Conservation (phyloP, 2,797 vertebrate genomes). For the Phataginus tricuspis region DNA sequence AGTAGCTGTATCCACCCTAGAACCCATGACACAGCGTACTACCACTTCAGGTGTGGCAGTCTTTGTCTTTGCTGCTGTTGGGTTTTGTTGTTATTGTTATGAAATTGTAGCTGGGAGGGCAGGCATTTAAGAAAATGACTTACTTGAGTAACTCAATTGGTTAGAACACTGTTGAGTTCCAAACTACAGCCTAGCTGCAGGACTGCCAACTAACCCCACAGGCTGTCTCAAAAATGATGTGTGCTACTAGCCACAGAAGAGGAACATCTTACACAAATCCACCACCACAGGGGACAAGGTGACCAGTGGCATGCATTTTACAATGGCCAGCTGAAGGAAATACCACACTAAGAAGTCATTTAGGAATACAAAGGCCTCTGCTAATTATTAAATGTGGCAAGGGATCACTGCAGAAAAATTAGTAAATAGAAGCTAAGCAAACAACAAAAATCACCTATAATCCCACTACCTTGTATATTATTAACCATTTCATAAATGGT, state of each 20-base stretch:
- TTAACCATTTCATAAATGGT: not conserved
- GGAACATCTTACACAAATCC: not conserved
- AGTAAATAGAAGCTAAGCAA: not conserved
- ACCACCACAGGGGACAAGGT: not conserved
- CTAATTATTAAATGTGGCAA: not conserved
- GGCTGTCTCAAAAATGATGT: not conserved
- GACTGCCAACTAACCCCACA: not conserved
- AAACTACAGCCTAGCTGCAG: not conserved
- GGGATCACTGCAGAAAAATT: not conserved
- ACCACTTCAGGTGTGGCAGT: not conserved
- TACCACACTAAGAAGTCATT: not conserved
- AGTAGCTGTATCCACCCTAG: not conserved
- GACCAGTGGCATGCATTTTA: not conserved
- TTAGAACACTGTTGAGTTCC: constrained; percentile 9
- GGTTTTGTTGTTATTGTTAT: not conserved
- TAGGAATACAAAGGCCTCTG: not conserved
- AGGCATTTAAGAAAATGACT: constrained; percentile 13
- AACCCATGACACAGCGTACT: not conserved
- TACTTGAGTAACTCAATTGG: not conserved
- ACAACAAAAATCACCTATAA: not conserved
- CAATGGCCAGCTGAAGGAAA: not conserved
- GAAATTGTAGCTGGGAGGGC: not conserved
- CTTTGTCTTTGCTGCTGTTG: not conserved
- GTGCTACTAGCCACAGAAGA: not conserved
- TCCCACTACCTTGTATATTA: not conserved